phyloP scores from a whole-genome alignment of 2,113 vertebrate genomes.

The Pongo abelii region DNA sequence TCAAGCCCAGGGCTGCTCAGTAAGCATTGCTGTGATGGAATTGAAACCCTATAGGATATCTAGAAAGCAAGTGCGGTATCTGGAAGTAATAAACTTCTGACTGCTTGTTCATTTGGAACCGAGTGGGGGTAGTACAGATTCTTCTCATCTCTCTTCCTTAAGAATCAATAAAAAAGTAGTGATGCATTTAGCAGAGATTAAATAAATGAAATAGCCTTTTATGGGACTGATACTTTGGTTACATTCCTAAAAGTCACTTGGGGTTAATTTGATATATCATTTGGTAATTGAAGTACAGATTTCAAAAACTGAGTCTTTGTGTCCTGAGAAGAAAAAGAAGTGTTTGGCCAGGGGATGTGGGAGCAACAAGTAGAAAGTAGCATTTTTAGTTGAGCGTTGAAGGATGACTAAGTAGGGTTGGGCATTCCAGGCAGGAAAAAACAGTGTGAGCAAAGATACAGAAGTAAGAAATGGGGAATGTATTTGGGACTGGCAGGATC shows the following conservation, averaged over 20 bases:
- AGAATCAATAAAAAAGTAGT: constrained; percentile 70
- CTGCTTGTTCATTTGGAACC: constrained; percentile 62
- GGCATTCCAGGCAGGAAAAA: not conserved
- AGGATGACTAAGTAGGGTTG: not conserved
- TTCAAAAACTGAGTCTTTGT: not conserved
- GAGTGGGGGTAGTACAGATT: constrained; percentile 32
- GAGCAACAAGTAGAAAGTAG: not conserved
- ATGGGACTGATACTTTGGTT: constrained; percentile 2
- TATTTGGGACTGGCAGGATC: not conserved
- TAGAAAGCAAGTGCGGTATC: constrained; percentile 46
- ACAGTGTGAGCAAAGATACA: not conserved
- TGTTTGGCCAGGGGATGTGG: not conserved
- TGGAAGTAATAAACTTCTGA: constrained; percentile 58
- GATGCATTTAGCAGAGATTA: constrained; percentile 64
- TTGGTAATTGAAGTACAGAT: not conserved
- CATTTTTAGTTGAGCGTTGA: not conserved
- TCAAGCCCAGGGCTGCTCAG: not conserved
- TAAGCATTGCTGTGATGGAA: not conserved
- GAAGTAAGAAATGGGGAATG: not conserved
- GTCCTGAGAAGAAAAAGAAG: not conserved
- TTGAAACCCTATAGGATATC: constrained; percentile 49
- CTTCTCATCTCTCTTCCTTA: constrained; percentile 51
- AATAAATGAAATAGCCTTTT: constrained; percentile 62
- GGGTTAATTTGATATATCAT: not conserved
- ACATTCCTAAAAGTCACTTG: constrained; percentile 16